A percentile compares a stretch with the other conserved stretches of the same genome.
These are phyloP conservation scores for Dynastes maya DNA, from an alignment of 2,888 invertebrate genomes.

Conservation along the genomic window DNA sequence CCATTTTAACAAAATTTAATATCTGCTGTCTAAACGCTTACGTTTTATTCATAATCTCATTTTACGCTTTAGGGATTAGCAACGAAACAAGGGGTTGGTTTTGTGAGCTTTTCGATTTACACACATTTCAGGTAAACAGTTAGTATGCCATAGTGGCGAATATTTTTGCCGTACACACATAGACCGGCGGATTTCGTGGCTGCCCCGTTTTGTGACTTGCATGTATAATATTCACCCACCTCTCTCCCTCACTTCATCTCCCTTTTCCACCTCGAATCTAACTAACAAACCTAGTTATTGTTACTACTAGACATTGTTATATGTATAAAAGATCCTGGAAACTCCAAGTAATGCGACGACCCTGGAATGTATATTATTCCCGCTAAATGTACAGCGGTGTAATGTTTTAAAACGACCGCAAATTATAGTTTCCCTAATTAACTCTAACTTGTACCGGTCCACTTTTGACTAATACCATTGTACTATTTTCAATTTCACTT, in stretches of 20 bases:
- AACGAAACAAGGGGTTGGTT: neutral
- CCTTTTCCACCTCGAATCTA: neutral
- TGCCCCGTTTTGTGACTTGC: neutral
- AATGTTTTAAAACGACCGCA: neutral
- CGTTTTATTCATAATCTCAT: conserved; percentile 22
- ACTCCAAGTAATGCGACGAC: neutral
- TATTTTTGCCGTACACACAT: neutral
- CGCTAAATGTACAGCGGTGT: neutral
- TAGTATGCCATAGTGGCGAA: neutral
- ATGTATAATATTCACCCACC: neutral
- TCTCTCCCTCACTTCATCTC: neutral
- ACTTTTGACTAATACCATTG: neutral
- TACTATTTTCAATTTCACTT: neutral
- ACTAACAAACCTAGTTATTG: conserved; percentile 20
- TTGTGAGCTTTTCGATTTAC: conserved; percentile 1
- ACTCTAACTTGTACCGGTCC: neutral
- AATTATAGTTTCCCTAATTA: neutral
- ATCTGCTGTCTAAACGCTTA: conserved; percentile 1
- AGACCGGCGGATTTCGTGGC: neutral
- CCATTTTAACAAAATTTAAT: neutral
- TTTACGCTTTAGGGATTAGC: conserved; percentile 4
- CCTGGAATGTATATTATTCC: neutral
- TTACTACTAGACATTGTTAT: conserved; percentile 4
- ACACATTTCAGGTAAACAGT: neutral
- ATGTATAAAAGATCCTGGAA: neutral